Base-by-base conservation (phyloP, 2,888 invertebrate species). In the Thymelicus lineola region DNA sequence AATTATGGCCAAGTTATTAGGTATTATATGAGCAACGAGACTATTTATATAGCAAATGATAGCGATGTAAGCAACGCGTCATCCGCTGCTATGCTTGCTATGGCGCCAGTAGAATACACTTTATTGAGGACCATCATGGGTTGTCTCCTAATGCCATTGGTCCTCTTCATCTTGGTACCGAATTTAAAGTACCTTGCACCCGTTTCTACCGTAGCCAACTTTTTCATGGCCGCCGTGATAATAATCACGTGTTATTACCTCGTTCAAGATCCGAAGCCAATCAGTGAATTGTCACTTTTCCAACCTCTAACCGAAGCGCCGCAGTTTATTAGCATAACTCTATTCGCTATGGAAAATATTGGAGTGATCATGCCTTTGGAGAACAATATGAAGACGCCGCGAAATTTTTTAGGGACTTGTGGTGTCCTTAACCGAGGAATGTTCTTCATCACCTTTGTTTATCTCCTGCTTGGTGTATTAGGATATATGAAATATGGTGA, bases 311-410 rank as follows among this genome's bases (percentile, higher is more conserved):
- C 59, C 36, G 57, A 94, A 20, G 93, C 97, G 76, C 98, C 98
- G 0, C 93, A 96, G 46, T 98, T 97, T 91, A 98, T 98, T 90
- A 97, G 97, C 72, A 97, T 98, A 62, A 97, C 97, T 0, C 96
- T 98, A 71, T 98, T 98, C 86, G 97, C 98, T 0, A 98, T 98
- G 94, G 98, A 98, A 98, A 14, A 98, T 98, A 78, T 58, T 15
- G 58, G 58, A 96, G 96, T 95, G 73, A 95, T 98, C 1, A 96
- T 98, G 95, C 98, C 98, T 0, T 85, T 98, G 78, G 97, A 98
- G 86, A 98, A 98, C 83, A 96, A 95, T 80, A 98, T 98, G 97
- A 95, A 95, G 84, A 95, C 95, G 6, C 97, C 97, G 0, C 94
- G 95, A 77, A 94, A 96, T 79, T 97, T 98, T 83, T 79, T 91